Conservation (phyloP, 1,140 invertebrate species). For the Hydropsyche tenuis region DNA sequence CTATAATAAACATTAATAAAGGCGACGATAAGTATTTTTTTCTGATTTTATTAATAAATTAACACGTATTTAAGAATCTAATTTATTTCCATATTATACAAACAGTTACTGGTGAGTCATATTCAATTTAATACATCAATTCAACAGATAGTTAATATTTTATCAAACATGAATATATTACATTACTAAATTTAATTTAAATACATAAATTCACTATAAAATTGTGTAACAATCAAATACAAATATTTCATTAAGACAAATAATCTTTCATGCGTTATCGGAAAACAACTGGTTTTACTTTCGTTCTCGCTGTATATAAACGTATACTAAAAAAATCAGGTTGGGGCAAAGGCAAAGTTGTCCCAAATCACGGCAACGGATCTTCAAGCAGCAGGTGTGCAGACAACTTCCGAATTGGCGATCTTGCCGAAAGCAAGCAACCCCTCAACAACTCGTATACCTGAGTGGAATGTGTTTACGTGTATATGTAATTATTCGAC, state of each 20-base stretch:
- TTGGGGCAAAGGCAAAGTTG: slow-evolving; percentile 18
- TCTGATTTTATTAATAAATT: background rate
- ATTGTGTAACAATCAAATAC: too few species aligned
- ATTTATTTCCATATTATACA: too few species aligned
- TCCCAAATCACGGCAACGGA: slow-evolving; percentile 14
- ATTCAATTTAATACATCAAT: too few species aligned
- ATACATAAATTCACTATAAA: too few species aligned
- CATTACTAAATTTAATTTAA: too few species aligned
- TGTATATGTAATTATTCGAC: slow-evolving; percentile 10
- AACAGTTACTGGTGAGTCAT: too few species aligned
- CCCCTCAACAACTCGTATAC: background rate
- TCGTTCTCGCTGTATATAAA: background rate
- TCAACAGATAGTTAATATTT: too few species aligned
- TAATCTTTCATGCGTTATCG: too few species aligned
- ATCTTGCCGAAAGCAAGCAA: slow-evolving; percentile 12
- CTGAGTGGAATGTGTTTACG: background rate
- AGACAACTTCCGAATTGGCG: slow-evolving; percentile 41
- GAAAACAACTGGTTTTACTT: background rate
- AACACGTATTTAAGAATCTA: background rate
- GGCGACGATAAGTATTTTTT: background rate
- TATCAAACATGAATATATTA: too few species aligned
- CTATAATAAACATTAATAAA: slow-evolving; percentile 11
- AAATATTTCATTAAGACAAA: too few species aligned
- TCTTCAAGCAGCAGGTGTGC: slow-evolving; percentile 35
- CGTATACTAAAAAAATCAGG: background rate